phyloP scores from a whole-genome alignment of 2,888 invertebrate genomes.

The Coleophora deauratella region DNA sequence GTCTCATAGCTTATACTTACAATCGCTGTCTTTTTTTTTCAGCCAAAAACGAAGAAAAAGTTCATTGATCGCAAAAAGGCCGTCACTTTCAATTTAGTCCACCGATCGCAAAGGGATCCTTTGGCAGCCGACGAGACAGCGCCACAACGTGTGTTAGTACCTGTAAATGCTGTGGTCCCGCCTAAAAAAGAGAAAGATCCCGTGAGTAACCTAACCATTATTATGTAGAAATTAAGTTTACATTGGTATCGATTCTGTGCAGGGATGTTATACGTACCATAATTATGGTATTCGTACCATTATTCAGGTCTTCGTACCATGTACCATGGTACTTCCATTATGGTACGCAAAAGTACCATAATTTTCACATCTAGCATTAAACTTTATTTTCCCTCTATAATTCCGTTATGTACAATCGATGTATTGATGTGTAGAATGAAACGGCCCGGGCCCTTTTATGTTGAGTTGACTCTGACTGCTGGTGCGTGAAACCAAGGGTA shows the following conservation, averaged over 20 bases:
- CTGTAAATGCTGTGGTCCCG: conserved; percentile 66
- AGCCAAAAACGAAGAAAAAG: conserved; percentile 82
- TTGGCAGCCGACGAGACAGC: conserved; percentile 90
- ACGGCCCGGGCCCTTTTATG: no score
- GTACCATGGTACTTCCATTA: no score
- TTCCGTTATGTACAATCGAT: no score
- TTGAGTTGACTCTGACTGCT: no score
- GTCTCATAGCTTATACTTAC: neutral
- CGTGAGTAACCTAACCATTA: conserved; percentile 33
- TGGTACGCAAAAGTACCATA: no score
- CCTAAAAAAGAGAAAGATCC: conserved; percentile 49
- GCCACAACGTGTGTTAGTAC: conserved; percentile 89
- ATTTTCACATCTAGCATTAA: no score
- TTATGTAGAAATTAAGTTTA: neutral
- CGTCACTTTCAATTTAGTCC: conserved; percentile 93
- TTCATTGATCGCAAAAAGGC: conserved; percentile 95
- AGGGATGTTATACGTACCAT: no score
- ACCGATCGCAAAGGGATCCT: conserved; percentile 96
- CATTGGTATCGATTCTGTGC: neutral
- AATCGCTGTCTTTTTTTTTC: conserved; percentile 21
- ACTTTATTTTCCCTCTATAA: no score
- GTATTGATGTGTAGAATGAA: no score
- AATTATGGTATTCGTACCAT: no score
- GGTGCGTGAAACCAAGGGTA: no score
- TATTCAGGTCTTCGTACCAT: no score